Evolutionary conservation across 2,888 invertebrate species (phyloP).

Genomic region (Chrysolina oricalcia): DNA sequence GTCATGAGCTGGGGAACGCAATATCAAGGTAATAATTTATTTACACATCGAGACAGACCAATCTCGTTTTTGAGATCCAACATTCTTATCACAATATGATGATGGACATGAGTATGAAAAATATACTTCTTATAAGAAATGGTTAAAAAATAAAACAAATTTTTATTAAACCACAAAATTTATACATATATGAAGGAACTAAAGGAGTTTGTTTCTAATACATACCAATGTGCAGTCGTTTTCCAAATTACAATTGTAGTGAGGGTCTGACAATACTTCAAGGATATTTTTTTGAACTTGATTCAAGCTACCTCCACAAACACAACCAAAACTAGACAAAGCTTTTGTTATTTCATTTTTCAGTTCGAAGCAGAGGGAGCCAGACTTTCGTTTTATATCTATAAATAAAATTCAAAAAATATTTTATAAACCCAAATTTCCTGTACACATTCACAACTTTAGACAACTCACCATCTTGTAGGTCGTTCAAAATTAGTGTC

Average conservation of each 20-base stretch:
- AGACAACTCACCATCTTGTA: slow-evolving; percentile 51
- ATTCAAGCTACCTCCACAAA: slow-evolving; percentile 53
- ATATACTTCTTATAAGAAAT: too few relatives aligned
- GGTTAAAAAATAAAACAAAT: neutral
- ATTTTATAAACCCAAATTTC: neutral
- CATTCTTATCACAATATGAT: too few relatives aligned
- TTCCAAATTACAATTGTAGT: slow-evolving; percentile 56
- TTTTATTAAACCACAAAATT: neutral
- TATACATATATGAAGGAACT: too few relatives aligned
- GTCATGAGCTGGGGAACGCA: slow-evolving; percentile 34
- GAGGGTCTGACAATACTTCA: slow-evolving; percentile 54
- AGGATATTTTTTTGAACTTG: slow-evolving; percentile 58
- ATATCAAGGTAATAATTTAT: neutral
- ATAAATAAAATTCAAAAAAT: slow-evolving; percentile 1
- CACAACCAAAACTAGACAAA: slow-evolving; percentile 61
- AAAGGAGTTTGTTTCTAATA: neutral
- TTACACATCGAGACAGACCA: too few relatives aligned
- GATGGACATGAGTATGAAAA: too few relatives aligned
- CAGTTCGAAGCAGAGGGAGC: slow-evolving; percentile 49
- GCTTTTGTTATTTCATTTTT: slow-evolving; percentile 53
- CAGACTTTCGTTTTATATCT: slow-evolving; percentile 45
- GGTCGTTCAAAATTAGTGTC: slow-evolving; percentile 48
- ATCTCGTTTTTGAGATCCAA: too few relatives aligned
- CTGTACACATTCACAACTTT: neutral
- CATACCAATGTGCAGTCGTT: slow-evolving; percentile 62